Evolutionary conservation across 2,113 vertebrate species (phyloP).

Genomic region (Hyaena hyaena): DNA sequence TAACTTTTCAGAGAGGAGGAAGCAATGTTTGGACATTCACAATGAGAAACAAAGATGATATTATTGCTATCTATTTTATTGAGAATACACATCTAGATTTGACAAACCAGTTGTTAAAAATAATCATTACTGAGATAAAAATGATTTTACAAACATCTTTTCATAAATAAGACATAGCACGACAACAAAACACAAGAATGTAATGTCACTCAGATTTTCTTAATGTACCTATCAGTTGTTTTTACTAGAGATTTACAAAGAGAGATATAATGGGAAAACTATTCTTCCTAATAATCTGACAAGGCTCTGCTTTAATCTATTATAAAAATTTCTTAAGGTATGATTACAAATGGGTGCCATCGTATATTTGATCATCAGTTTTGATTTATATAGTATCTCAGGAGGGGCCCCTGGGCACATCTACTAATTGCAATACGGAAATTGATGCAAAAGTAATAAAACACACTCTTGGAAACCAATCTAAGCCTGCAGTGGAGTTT

Average conservation of each 20-base stretch:
- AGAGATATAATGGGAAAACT: not conserved
- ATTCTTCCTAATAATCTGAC: not conserved
- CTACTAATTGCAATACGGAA: not conserved
- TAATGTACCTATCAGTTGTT: not conserved
- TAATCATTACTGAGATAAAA: not conserved
- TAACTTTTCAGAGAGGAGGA: not conserved
- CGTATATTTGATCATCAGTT: not conserved
- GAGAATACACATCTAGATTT: not conserved
- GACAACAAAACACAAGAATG: not conserved
- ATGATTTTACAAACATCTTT: not conserved
- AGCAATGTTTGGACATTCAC: not conserved
- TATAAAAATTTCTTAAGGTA: not conserved
- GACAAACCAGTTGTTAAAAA: not conserved
- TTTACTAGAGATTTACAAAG: not conserved
- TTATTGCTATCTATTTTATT: not conserved
- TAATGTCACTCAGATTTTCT: not conserved
- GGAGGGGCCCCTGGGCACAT: not conserved
- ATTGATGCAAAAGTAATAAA: not conserved
- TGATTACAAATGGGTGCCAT: not conserved
- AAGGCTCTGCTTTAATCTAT: not conserved
- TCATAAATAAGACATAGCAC: not conserved
- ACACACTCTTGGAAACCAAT: not conserved
- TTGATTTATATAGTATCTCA: not conserved
- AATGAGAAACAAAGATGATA: not conserved
- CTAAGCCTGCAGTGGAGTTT: not conserved